Base-by-base conservation (phyloP, 2,888 invertebrate genomes). In the Agrotis segetum region DNA sequence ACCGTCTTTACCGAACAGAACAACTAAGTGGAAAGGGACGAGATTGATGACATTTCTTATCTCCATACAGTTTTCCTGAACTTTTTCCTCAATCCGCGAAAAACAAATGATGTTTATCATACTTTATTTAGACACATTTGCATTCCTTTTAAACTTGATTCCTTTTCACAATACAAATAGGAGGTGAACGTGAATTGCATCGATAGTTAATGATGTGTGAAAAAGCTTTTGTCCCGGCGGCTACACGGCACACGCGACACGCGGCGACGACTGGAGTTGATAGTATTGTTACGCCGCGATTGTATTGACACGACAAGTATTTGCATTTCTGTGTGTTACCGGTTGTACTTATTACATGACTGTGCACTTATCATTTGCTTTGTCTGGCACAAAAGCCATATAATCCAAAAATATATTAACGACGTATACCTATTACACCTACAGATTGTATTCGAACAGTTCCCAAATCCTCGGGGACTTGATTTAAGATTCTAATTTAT, bases 41-140 rank as follows among this genome's bases (percentile, higher is more conserved):
- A 73, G 73, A 83, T 84, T 70, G 77, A 82, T 84, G 71, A 75
- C 64, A 63, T 72, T 73, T 68, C 78, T 81, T 71, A 81, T 81
- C 74, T 81, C 59, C 71, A 60, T 75, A 72, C 55, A 74, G 67
- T 77, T 75, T 74, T 71, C 53, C 66, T 77, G 58, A 64, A 77
- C 50, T 53, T 79, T 74, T 77, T 80, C 74, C 79, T 74, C 74
- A 71, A 71, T 61, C 71, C 19, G 40, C 53, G 63, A 66, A 67
- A 66, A 77, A 77, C 62, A 67, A 34, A 13, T n/a, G 56, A 68
- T 66, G 58, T 72, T 66, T 70, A 72, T 71, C 61, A 65, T 71
- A 53, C 58, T 76, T 82, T 82, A 63, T 81, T 69, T 52, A 50
- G 56, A 49, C 53, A 61, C 59, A 61, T 71, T 70, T 64, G 44